Evolutionary conservation across 2,888 invertebrate species (phyloP).

Genomic region (Coenonympha glycerion): DNA sequence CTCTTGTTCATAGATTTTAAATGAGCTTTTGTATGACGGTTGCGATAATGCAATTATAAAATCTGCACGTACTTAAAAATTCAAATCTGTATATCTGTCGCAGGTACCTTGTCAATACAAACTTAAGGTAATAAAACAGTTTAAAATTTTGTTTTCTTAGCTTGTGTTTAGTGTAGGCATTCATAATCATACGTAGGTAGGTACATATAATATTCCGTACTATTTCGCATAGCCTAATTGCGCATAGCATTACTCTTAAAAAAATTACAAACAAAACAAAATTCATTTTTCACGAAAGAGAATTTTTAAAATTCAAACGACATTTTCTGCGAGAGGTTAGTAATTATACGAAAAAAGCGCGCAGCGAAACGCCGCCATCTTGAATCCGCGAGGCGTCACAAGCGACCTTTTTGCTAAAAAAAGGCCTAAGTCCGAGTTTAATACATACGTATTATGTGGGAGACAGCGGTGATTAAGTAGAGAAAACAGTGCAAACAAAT

Average conservation of each 20-base stretch:
- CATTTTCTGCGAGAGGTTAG: slow-evolving; percentile 30
- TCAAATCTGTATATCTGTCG: no score
- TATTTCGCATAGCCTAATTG: slow-evolving; percentile 12
- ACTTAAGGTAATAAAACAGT: no score
- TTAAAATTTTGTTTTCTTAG: no score
- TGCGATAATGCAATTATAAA: no score
- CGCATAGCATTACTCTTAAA: slow-evolving; percentile 18
- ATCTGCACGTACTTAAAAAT: no score
- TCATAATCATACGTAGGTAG: no score
- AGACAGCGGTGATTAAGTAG: slow-evolving; percentile 66
- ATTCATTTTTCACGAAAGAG: slow-evolving; percentile 22
- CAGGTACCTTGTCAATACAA: no score
- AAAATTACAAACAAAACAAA: slow-evolving; percentile 24
- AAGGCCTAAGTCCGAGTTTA: slow-evolving; percentile 65
- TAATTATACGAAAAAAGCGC: slow-evolving; percentile 32
- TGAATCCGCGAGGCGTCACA: slow-evolving; percentile 68
- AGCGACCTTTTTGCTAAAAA: slow-evolving; percentile 56
- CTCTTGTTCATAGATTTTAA: no score
- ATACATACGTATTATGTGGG: slow-evolving; percentile 63
- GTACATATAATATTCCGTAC: not conserved
- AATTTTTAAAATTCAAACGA: slow-evolving; percentile 29
- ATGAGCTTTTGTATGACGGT: no score
- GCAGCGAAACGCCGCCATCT: slow-evolving; percentile 58
- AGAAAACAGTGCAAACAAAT: slow-evolving; percentile 30
- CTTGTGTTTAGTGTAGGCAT: no score